phyloP scores from a whole-genome alignment of 2,888 invertebrate genomes.

The Athrips mouffetella region DNA sequence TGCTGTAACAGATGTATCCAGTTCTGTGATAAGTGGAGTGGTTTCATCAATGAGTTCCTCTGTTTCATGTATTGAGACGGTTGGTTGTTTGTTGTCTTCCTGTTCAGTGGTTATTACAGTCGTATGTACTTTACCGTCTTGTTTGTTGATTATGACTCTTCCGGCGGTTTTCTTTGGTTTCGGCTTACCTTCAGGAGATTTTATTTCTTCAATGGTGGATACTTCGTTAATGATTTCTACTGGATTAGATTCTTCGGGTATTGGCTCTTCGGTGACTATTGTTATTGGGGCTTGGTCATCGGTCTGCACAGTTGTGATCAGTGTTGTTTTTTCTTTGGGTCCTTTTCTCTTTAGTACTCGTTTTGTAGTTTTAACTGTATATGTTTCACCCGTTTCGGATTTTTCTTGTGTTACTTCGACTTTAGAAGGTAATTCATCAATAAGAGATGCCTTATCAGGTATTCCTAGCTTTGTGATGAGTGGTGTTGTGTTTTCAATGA shows the following conservation, averaged over 20 bases:
- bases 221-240: conserved; percentile 28
- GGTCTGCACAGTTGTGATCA: conserved; percentile 47
- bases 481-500: conserved; percentile 37
- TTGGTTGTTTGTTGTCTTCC: conserved; percentile 37
- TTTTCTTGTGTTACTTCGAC: conserved; percentile 45
- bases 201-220: conserved; percentile 20
- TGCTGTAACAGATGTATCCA: conserved; percentile 32
- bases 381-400: conserved; percentile 39
- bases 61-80: conserved; percentile 36
- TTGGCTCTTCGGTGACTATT: conserved; percentile 18
- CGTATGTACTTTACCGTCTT: conserved; percentile 32
- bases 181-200: conserved; percentile 21
- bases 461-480: conserved; percentile 25
- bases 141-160: conserved; percentile 34
- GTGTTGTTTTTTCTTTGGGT: conserved; percentile 44
- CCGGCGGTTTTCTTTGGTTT: conserved; percentile 24
- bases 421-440: conserved; percentile 35
- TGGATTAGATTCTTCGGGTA: conserved; percentile 17
- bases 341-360: conserved; percentile 29
- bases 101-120: conserved; percentile 22
- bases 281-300: conserved; percentile 33
- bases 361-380: conserved; percentile 17
- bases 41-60: conserved; percentile 38
- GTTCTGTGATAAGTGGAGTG: conserved; percentile 23
- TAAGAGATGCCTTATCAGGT: conserved; percentile 19